phyloP scores from a whole-genome alignment of 2,888 invertebrate species.

The Seira sanloemensis region DNA sequence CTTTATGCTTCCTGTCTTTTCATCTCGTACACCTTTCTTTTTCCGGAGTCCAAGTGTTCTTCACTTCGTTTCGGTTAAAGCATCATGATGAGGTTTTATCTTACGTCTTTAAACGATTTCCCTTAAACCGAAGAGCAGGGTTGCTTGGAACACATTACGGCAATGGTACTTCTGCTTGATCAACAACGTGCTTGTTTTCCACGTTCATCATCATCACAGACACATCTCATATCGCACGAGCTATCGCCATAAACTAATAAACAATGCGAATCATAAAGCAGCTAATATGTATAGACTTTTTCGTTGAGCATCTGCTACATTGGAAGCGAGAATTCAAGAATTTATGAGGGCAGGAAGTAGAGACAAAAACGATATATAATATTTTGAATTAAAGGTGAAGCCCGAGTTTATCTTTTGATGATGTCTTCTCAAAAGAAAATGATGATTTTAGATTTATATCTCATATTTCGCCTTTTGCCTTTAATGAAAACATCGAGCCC shows the following conservation, averaged over 20 bases:
- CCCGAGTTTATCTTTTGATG: neutral
- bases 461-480: too few relatives aligned
- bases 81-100: constrained; percentile 16
- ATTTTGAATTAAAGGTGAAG: constrained; percentile 3
- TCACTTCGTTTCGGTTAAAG: neutral
- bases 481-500: too few relatives aligned
- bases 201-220: neutral
- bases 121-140: too few relatives aligned
- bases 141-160: too few relatives aligned
- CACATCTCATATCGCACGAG: constrained; percentile 49
- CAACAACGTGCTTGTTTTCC: constrained; percentile 10
- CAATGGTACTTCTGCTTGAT: constrained; percentile 33
- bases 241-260: constrained; percentile 1
- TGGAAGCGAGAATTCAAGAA: constrained; percentile 12
- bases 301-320: constrained; percentile 35
- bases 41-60: constrained; percentile 7
- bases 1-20: constrained; percentile 51
- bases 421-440: neutral
- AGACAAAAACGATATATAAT: neutral
- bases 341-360: neutral
- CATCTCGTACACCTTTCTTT: constrained; percentile 33
- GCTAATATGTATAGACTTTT: neutral
- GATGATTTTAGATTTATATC: neutral
- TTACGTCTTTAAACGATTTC: too few relatives aligned
- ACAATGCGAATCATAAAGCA: neutral